These are phyloP conservation scores for Cydia pomonella DNA, from an alignment of 1,140 invertebrate genomes.

Conservation along the genomic window DNA sequence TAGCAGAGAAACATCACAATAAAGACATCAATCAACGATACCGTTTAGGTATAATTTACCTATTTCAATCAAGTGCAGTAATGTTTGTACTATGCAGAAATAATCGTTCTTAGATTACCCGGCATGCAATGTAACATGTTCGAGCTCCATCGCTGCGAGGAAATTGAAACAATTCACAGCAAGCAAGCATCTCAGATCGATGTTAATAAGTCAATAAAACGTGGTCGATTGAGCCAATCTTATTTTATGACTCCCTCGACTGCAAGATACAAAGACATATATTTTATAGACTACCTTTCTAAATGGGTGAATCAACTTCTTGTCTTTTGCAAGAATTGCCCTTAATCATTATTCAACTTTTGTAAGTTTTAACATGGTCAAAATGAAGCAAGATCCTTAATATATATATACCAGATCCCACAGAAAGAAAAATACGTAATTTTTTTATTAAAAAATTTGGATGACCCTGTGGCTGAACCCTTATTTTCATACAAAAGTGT, in stretches of 20 bases:
- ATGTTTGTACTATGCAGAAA: background rate
- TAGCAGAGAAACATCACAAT: background rate
- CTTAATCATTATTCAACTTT: too few species aligned
- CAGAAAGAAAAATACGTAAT: too few species aligned
- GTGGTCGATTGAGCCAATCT: conserved; percentile 67
- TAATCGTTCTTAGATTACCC: conserved; percentile 15
- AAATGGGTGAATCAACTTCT: too few species aligned
- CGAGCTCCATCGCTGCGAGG: conserved; percentile 26
- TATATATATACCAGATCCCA: too few species aligned
- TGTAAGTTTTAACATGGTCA: too few species aligned
- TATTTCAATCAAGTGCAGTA: background rate
- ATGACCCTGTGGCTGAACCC: too few species aligned
- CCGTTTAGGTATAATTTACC: background rate
- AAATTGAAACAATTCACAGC: conserved; percentile 39
- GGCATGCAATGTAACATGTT: conserved; percentile 29
- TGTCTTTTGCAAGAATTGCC: too few species aligned
- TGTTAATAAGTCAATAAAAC: conserved; percentile 72
- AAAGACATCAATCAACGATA: background rate
- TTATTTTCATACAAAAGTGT: too few species aligned
- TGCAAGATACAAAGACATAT: conserved; percentile 51
- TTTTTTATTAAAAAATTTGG: too few species aligned
- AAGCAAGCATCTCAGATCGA: conserved; percentile 58
- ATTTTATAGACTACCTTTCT: background rate
- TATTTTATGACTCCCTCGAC: conserved; percentile 64
- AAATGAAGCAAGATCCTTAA: too few species aligned